A percentile compares a stretch with the other conserved stretches of the same genome.
Conservation (phyloP, 30 jellyfish, hydroid and myxozoan species). For the Calvadosia cruxmelitensis region DNA sequence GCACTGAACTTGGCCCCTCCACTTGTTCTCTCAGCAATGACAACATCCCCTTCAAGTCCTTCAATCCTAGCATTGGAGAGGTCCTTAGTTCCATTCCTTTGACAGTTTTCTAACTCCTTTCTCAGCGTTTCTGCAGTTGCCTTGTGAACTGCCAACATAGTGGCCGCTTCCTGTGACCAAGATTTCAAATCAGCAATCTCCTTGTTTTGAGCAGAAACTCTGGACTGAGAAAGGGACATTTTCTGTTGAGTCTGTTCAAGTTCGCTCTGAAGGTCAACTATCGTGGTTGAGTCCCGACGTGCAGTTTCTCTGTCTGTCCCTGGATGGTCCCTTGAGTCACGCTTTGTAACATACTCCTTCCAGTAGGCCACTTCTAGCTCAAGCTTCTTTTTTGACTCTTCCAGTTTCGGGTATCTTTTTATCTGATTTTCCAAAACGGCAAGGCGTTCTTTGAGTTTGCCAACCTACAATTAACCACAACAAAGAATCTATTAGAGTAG, state of each 20-base stretch:
- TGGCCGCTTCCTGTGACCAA: slow-evolving; percentile 54
- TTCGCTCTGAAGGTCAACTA: slow-evolving; percentile 71
- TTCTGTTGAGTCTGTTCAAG: slow-evolving; percentile 63
- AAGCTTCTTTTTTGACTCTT: slow-evolving; percentile 65
- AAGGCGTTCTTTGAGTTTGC: slow-evolving; percentile 44
- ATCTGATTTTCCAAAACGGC: slow-evolving; percentile 53
- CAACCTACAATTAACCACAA: slow-evolving; percentile 64
- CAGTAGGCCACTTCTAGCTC: slow-evolving; percentile 95
- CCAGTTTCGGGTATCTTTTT: slow-evolving; percentile 63
- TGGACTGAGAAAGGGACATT: slow-evolving; percentile 17
- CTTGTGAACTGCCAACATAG: slow-evolving; percentile 56
- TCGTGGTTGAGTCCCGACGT: slow-evolving; percentile 37
- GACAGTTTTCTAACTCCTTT: slow-evolving; percentile 24
- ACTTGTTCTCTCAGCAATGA: slow-evolving; percentile 26
- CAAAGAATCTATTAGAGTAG: no score
- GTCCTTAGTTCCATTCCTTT: slow-evolving; percentile 10
- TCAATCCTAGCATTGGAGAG: slow-evolving; percentile 15
- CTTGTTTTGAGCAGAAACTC: slow-evolving; percentile 28
- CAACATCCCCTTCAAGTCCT: slow-evolving; percentile 21
- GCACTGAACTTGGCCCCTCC: slow-evolving; percentile 67
- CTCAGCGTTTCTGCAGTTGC: slow-evolving; percentile 54
- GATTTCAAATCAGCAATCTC: slow-evolving; percentile 53
- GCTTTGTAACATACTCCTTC: slow-evolving; percentile 94
- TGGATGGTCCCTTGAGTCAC: slow-evolving; percentile 38
- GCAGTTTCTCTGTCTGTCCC: slow-evolving; percentile 58